Base-by-base conservation (phyloP, 2,797 vertebrate species). In the Geotrypetes seraphini region DNA sequence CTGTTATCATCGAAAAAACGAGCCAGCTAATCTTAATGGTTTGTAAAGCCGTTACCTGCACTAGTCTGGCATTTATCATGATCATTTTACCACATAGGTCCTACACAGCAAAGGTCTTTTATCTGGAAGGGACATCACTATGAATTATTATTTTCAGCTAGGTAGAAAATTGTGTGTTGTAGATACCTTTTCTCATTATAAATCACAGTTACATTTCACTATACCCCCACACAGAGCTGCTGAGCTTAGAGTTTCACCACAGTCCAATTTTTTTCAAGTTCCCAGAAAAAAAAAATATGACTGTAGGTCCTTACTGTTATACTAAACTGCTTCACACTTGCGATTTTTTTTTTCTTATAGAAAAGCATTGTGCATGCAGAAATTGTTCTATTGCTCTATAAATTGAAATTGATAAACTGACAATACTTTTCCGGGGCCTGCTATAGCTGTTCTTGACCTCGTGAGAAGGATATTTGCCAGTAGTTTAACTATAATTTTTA, bases 151-250 rank as follows among this genome's bases (percentile, higher is more conserved):
- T 94, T 87, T 86, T 81, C 67, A 78, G 89, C 88, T 89, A 92
- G 87, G 90, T 96, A 86, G 91, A 96, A 97, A 94, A 96, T 97
- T 97, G 91, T 92, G 90, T 92, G 92, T 92, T 90, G 89, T 88
- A 86, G 87, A 88, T 86, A 83, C 63, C 84, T 84, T 88, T 88
- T 79, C 75, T 83, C 65, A 84, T 84, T 89, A 97, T 98, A 96
- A 97, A 97, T 97, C 90, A 96, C 85, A 79, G 86, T 93, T 89
- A 85, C 83, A 85, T 88, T 78, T 86, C 81, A 86, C 81, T 86
- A 82, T 87, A 89, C 25, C 79, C 73, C 79, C 78, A 75, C 74
- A 85, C 71, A 84, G 90, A 91, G 86, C 80, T 94, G 92, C 93
- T 96, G 93, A 98, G 90, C 54, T 68, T 53, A 75, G 78, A 68